Evolutionary conservation across 2,797 vertebrate genomes (phyloP).

Genomic region (Australoheros facetus): DNA sequence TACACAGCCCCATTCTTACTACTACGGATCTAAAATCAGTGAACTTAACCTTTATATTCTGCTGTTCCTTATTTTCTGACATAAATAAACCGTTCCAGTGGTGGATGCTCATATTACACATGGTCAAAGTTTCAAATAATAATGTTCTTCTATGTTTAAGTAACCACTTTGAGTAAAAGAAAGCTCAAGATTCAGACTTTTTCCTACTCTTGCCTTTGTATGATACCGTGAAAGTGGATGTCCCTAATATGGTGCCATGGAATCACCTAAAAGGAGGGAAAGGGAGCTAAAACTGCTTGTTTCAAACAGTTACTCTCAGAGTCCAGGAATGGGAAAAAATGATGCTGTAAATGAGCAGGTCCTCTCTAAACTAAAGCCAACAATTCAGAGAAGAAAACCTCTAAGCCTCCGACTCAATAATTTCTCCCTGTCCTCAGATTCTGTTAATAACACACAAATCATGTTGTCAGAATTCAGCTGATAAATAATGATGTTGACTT

Average conservation of each 20-base stretch:
- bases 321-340: background rate
- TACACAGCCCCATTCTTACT: background rate
- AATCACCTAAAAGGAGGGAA: rapidly evolving
- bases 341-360: background rate
- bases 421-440: background rate
- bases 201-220: rapidly evolving
- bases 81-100: background rate
- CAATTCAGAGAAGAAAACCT: background rate
- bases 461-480: background rate
- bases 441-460: background rate
- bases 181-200: no score
- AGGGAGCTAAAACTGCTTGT: background rate
- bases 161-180: background rate
- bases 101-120: background rate
- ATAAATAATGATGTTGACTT: background rate
- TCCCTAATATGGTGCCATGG: background rate
- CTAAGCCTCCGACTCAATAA: background rate
- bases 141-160: rapidly evolving
- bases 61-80: background rate
- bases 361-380: background rate
- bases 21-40: background rate
- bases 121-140: background rate
- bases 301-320: background rate
- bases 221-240: background rate
- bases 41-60: background rate